Evolutionary conservation across 2,797 vertebrate genomes (phyloP), one percentile per base, ranked within the genome.

Genomic region (Limnodromus scolopaceus): DNA sequence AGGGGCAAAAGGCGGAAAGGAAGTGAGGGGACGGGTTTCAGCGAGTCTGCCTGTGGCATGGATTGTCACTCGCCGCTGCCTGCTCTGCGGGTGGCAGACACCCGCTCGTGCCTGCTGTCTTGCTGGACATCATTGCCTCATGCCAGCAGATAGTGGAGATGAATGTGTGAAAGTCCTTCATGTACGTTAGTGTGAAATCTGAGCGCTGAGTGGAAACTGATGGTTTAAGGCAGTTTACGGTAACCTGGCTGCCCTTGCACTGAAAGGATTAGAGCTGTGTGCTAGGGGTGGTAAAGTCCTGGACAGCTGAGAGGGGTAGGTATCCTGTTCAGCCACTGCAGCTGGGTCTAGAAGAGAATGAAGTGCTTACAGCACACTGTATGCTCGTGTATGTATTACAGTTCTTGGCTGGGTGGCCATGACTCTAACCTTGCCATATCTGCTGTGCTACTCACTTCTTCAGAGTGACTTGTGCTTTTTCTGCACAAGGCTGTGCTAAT

Each of bases 61-160:
- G n/a, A 16, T 45, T 2, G 1, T 34, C 30, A 1, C 60, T 49
- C 1, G 0, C 34, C 1, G 3, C 53, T n/a, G 34, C 43, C 27
- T 18, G 36, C 66, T 68, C 76, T 17, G 41, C 0, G 6, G 39
- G 32, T 76, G 64, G 53, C 76, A 60, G 75, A 19, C 2, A 1
- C 71, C 49, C 0, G 0, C 75, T 87, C 43, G 2, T 1, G 8
- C 49, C 51, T 43, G 30, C 38, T 0, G 0, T 43, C 54, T 34
- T 43, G 54, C 39, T 77, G 75, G 63, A 58, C 43, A 79, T 57
- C 49, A 4, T 10, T 76, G 66, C 11, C 36, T 70, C 10, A 3
- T 63, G 55, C 68, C 87, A 93, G 70, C 81, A 70, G 66, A 46
- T 17, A 65, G 76, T 45, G 61, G 71, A 77, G 68, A 10, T 11